A percentile compares a stretch with the other conserved stretches of the same genome.
Evolutionary conservation across 2,113 vertebrate species (phyloP).

Genomic region (Phylloscopus whistleri): DNA sequence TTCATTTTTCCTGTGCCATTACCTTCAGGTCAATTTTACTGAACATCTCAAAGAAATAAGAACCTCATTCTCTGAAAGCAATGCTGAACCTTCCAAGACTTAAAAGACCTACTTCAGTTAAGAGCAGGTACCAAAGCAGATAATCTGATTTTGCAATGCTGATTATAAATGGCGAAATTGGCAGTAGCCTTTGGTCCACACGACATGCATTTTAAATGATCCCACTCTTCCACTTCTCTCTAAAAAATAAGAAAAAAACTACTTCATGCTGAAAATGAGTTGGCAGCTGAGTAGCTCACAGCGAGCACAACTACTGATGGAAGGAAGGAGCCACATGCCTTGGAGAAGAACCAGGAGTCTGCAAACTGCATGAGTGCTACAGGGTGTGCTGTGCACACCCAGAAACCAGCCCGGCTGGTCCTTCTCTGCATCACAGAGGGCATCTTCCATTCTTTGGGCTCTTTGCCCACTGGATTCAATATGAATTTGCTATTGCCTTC

Average conservation of each 20-base stretch:
- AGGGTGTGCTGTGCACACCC: background rate
- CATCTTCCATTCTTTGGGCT: background rate
- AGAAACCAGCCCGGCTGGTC: background rate
- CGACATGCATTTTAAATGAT: background rate
- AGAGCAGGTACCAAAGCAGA: background rate
- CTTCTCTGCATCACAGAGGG: background rate
- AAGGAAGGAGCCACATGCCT: background rate
- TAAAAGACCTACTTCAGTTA: background rate
- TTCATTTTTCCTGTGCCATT: background rate
- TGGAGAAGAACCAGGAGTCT: background rate
- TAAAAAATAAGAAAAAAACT: background rate
- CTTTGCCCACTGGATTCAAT: background rate
- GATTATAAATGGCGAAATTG: background rate
- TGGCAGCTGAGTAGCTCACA: background rate
- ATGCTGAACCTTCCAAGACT: background rate
- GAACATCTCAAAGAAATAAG: slow-evolving; percentile 4
- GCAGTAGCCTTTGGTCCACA: background rate
- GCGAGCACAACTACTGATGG: rapidly evolving
- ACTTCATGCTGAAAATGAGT: background rate
- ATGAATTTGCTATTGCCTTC: background rate
- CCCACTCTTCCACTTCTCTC: background rate
- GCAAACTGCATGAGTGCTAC: rapidly evolving
- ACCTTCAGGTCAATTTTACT: slow-evolving; percentile 13
- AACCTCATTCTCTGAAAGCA: background rate
- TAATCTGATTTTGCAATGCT: background rate